phyloP scores from a whole-genome alignment of 2,888 invertebrate genomes.

The Dryocosmus kuriphilus region DNA sequence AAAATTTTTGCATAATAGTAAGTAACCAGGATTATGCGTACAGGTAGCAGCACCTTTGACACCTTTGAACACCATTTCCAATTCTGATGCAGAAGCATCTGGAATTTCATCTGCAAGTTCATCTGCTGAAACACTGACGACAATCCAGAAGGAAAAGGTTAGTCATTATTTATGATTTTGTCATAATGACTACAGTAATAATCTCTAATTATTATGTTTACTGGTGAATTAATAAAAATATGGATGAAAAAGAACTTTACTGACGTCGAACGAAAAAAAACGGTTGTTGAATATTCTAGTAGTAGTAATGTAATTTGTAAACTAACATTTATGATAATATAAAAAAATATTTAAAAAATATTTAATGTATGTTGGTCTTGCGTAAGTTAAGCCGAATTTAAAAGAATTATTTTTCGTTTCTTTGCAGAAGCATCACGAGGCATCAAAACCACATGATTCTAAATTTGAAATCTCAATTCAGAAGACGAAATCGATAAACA shows the following conservation, averaged over 20 bases:
- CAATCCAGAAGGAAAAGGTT: slow-evolving; percentile 6
- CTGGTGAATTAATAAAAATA: neutral
- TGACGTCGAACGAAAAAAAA: neutral
- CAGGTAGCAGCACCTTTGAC: slow-evolving; percentile 47
- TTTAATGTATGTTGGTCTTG: no score
- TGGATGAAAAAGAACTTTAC: no score
- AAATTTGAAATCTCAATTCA: slow-evolving; percentile 45
- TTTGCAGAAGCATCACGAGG: neutral
- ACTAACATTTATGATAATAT: no score
- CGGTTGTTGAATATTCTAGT: neutral
- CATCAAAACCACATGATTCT: slow-evolving; percentile 2
- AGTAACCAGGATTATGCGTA: slow-evolving; percentile 42
- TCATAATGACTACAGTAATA: neutral
- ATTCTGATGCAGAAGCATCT: slow-evolving; percentile 41
- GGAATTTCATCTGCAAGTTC: slow-evolving; percentile 37
- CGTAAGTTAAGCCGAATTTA: no score
- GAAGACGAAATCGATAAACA: slow-evolving; percentile 3
- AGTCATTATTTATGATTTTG: neutral
- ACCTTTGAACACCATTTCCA: slow-evolving; percentile 10
- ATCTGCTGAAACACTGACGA: slow-evolving; percentile 33
- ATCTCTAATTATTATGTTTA: neutral
- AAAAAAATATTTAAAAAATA: no score
- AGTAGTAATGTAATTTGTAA: neutral
- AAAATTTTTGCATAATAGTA: slow-evolving; percentile 17
- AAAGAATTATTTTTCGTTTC: neutral